Base-by-base conservation (phyloP, 2,888 invertebrate species). In the Andricus curvator region DNA sequence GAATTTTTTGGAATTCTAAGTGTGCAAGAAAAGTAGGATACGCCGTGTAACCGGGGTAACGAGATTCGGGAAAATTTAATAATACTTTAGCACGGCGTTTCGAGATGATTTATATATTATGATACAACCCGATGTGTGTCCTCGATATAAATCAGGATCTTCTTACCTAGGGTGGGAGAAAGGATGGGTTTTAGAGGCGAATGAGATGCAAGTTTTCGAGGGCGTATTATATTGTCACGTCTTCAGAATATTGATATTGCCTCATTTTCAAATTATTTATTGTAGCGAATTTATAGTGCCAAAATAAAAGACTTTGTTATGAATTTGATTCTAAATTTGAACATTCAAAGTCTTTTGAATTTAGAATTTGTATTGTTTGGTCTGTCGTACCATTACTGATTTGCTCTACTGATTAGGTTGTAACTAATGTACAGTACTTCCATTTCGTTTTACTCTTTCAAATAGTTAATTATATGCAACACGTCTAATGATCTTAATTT, bases 101-200 rank as follows among this genome's bases (percentile, higher is more conserved):
- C 78, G 56, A 79, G 79, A 77, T 86, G 85, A 85, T 85, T 85
- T 83, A 85, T 85, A 84, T 82, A 85, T 85, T 85, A 84, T 84
- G 82, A 85, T 85, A 85, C 80, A 83, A 78, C 78, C 79, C 83
- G 79, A 82, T 78, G 81, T 80, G 81, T 81, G 85, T 81, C 74
- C 78, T 74, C 81, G 65, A 83, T 86, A 87, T 88, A 87, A 88
- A 88, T 88, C 88, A 88, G 87, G 87, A 86, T 88, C 83, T 84
- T 83, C 85, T 86, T 85, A 85, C 85, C 81, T 80, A 78, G 76
- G 80, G 37, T 33, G 74, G 20, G 33, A 56, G 56, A 51, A 51
- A 62, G 44, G 74, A 25, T 25, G 67, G 70, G 67, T 65, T 77
- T 70, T n/a, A 17, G 65, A 74, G 29, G 74, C 70, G 79, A 82